Percentiles rank a stretch among this genome's conserved stretches.
Conservation (phyloP, 2,888 invertebrate genomes). For the Cephus spinipes region DNA sequence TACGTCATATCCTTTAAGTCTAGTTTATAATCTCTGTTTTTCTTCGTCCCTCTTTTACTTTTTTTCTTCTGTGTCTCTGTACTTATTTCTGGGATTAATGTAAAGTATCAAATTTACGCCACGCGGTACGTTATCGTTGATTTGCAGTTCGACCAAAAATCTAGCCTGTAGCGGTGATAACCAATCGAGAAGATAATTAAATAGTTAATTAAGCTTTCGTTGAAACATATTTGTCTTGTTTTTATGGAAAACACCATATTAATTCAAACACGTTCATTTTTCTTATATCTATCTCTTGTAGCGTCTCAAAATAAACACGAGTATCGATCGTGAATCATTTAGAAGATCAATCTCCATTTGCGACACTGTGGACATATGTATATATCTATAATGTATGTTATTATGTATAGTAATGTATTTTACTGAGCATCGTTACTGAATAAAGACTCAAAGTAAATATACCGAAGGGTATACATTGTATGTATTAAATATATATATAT, state of each 20-base stretch:
- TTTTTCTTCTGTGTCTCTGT: not conserved
- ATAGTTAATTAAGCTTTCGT: not conserved
- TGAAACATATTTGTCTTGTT: not conserved
- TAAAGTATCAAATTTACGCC: not conserved
- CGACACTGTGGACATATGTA: not conserved
- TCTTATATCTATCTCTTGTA: not conserved
- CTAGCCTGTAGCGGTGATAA: not conserved
- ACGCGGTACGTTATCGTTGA: not conserved
- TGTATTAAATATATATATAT: not conserved
- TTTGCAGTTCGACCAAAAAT: not conserved
- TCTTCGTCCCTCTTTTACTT: not conserved
- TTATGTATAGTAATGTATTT: conserved; percentile 14
- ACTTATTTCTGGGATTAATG: not conserved
- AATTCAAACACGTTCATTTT: not conserved
- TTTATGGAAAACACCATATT: not conserved
- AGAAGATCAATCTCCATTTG: not conserved
- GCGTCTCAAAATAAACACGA: not conserved
- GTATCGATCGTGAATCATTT: not conserved
- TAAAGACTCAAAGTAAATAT: conserved; percentile 21
- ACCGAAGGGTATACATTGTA: not conserved
- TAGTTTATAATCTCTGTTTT: not conserved
- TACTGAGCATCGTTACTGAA: conserved; percentile 26
- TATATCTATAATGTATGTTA: not conserved
- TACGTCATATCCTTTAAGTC: not conserved
- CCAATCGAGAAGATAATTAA: not conserved